Evolutionary conservation across 2,113 vertebrate genomes (phyloP), one percentile per base, ranked within the genome.

Genomic region (Scalopus aquaticus): DNA sequence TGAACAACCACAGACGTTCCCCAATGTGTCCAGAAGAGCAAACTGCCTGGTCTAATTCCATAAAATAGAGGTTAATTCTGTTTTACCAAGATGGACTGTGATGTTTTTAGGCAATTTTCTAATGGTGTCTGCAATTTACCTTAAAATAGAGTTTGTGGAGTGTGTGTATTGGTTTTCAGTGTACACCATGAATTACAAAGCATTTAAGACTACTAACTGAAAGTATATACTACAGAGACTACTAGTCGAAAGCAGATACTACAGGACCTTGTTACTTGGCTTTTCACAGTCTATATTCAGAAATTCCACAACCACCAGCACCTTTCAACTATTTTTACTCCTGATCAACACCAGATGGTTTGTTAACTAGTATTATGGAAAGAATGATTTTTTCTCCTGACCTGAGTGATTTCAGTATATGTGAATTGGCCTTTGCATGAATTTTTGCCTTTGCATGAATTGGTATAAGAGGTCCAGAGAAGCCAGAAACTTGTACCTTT

Each of bases 351-450:
- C 49, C 17, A 70, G 37, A 49, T 79, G 32, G 64, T 37, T 95
- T 84, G 39, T 79, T 78, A 85, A 85, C 88, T 93, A 85, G 7
- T 51, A 67, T 79, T 70, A 92, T 72, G 10, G 78, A 82, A 90
- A 44, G 30, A 83, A 42, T 44, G 6, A 78, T 84, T 70, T 39
- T 83, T 82, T 37, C 69, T 60, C 9, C 72, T 76, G 58, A 32
- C 32, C 46, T 74, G 32, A 76, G 49, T 76, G 58, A 67, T 81
- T 60, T 88, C 8, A 76, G 42, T 28, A 65, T 67, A 65, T 20
- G n/a, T 76, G 12, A 17, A 56, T 56, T 64, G 37, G 30, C 19
- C 73, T 28, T 46, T 56, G 19, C 44, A 17, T 77, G 26, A 70
- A 69, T 87, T 74, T 88, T 17, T 74, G n/a, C 20, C 20, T 87